Conservation (phyloP, 2,888 invertebrate genomes). For the Spisula subtruncata region DNA sequence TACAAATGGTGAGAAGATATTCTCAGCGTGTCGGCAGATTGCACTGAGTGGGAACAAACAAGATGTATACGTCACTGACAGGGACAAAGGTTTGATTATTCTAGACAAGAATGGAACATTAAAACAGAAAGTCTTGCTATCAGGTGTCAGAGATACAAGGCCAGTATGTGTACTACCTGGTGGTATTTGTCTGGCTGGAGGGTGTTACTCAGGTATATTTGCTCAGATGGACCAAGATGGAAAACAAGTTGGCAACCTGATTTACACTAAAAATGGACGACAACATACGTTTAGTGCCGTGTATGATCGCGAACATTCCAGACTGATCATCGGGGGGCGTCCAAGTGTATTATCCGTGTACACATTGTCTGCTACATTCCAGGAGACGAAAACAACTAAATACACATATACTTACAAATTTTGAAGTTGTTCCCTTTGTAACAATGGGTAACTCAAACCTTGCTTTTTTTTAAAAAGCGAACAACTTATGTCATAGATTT, state of each 20-base stretch:
- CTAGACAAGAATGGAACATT: background rate
- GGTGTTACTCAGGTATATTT: background rate
- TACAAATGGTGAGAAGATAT: conserved; percentile 14
- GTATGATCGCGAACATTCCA: background rate
- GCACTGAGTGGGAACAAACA: conserved; percentile 18
- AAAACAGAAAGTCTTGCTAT: no score
- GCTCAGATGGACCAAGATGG: conserved; percentile 33
- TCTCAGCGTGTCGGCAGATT: conserved; percentile 19
- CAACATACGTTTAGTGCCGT: background rate
- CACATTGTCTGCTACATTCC: no score
- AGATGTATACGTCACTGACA: background rate
- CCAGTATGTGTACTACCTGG: conserved; percentile 32
- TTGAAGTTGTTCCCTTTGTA: no score
- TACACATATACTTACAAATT: no score
- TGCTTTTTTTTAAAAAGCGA: no score
- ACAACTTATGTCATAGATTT: no score
- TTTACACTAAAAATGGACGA: background rate
- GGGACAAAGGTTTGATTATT: conserved; percentile 2
- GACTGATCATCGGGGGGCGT: conserved; percentile 10
- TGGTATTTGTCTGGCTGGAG: conserved; percentile 1
- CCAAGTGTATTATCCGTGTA: background rate
- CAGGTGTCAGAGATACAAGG: background rate
- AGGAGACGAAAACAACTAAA: no score
- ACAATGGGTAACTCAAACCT: no score
- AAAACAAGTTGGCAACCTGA: conserved; percentile 14